Conservation (phyloP, 1,140 invertebrate species). For the Sycobia sp. region DNA sequence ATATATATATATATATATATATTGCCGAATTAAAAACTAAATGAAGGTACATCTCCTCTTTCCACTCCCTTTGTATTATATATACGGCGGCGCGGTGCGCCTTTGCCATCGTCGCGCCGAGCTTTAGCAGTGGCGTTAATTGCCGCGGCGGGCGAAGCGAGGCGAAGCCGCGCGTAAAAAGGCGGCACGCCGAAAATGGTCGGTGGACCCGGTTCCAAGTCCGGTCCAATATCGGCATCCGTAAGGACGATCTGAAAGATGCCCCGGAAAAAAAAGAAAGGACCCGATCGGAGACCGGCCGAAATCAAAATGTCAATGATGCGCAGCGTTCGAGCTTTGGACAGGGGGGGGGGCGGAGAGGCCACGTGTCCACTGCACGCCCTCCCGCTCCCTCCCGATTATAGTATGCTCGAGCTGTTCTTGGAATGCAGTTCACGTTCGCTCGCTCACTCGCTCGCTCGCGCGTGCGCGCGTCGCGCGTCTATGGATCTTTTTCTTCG, state of each 20-base stretch:
- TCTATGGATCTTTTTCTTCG: constrained; percentile 62
- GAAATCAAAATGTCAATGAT: constrained; percentile 27
- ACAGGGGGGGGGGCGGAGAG: too few species aligned
- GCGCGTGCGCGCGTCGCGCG: background rate
- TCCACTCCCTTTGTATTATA: too few species aligned
- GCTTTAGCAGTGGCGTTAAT: constrained; percentile 33
- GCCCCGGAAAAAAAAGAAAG: too few species aligned
- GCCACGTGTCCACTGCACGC: constrained; percentile 46
- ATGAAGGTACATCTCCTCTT: too few species aligned
- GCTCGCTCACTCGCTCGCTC: background rate
- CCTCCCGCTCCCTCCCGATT: background rate
- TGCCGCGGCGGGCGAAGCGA: too few species aligned
- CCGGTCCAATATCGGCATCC: too few species aligned
- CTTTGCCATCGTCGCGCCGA: too few species aligned
- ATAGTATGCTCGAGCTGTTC: constrained; percentile 25
- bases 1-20: too few species aligned
- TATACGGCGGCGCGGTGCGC: too few species aligned
- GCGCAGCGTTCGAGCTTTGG: constrained; percentile 33
- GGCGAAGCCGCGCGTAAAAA: constrained; percentile 30
- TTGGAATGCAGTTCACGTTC: constrained; percentile 11
- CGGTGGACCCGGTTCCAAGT: too few species aligned
- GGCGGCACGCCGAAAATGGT: background rate
- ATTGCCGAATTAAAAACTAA: too few species aligned
- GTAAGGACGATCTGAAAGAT: too few species aligned
- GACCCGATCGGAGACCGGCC: background rate